These are phyloP conservation scores for Chrysochloris asiatica DNA, from an alignment of 2,113 vertebrate genomes.

Conservation along the genomic window DNA sequence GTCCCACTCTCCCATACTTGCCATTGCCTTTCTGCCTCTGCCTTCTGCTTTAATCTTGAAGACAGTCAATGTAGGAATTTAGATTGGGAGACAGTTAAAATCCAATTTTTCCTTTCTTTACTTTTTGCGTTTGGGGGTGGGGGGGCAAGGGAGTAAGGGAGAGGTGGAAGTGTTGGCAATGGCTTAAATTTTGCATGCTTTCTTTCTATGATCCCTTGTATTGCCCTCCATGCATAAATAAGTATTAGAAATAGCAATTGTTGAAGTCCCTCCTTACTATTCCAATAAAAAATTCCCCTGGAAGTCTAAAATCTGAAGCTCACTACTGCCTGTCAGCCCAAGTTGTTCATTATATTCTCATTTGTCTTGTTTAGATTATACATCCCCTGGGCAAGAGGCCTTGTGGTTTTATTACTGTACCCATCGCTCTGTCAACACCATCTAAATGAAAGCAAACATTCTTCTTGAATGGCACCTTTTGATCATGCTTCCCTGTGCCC, in stretches of 20 bases:
- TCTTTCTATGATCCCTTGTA: not conserved
- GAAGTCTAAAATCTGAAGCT: not conserved
- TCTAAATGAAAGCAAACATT: conserved; percentile 71
- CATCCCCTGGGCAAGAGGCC: conserved; percentile 56
- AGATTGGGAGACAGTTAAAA: not conserved
- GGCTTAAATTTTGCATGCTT: not conserved
- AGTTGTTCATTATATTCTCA: conserved; percentile 63
- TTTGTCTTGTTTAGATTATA: conserved; percentile 72
- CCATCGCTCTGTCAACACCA: conserved; percentile 59
- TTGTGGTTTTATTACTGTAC: conserved; percentile 67
- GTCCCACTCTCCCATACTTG: too few species aligned
- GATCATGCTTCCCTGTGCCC: conserved; percentile 11
- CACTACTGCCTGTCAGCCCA: not conserved
- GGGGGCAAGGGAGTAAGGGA: too few species aligned
- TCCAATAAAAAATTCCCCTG: not conserved
- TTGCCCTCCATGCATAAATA: not conserved
- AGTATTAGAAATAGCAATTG: not conserved
- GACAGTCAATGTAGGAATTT: not conserved
- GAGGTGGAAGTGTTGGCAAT: not conserved
- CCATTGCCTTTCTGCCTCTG: not conserved
- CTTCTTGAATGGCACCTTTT: conserved; percentile 30
- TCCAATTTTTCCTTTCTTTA: not conserved
- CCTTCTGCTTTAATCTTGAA: not conserved
- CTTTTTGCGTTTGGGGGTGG: too few species aligned
- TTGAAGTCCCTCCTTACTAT: not conserved